Conservation (phyloP, 2,888 invertebrate species). For the Eledone cirrhosa region DNA sequence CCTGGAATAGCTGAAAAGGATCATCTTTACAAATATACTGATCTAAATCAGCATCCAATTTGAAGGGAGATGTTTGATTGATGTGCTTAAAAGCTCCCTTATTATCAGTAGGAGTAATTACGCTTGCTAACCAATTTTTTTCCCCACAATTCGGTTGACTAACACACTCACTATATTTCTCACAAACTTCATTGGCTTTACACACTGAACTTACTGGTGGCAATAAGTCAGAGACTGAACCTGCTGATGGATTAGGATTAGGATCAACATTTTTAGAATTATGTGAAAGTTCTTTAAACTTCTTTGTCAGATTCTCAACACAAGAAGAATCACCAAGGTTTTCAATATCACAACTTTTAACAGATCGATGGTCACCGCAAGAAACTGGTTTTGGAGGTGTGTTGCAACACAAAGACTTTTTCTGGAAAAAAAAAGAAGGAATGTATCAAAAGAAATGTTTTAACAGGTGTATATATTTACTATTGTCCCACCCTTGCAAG, state of each 20-base stretch:
- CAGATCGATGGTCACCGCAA: neutral
- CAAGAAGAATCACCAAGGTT: conserved; percentile 34
- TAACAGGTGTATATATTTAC: too few relatives aligned
- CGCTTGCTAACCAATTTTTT: neutral
- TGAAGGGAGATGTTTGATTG: too few relatives aligned
- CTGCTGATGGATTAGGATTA: neutral
- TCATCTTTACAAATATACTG: neutral
- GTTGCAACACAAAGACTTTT: neutral
- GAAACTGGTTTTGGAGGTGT: too few relatives aligned
- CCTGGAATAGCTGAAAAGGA: neutral
- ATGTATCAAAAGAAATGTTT: too few relatives aligned
- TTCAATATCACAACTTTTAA: conserved; percentile 36
- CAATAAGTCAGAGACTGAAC: neutral
- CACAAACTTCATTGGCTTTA: conserved; percentile 34
- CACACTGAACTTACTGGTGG: conserved; percentile 30
- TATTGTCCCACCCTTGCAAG: too few relatives aligned
- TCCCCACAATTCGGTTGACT: conserved; percentile 32
- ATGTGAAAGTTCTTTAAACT: neutral
- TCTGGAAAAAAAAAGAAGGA: neutral
- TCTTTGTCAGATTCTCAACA: neutral
- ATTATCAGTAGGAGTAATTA: too few relatives aligned
- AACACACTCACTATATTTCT: conserved; percentile 32
- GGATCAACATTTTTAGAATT: neutral
- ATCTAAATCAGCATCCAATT: too few relatives aligned
- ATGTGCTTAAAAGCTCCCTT: too few relatives aligned